Evolutionary conservation across 1,140 invertebrate species (phyloP).

Genomic region (Adelges cooleyi): DNA sequence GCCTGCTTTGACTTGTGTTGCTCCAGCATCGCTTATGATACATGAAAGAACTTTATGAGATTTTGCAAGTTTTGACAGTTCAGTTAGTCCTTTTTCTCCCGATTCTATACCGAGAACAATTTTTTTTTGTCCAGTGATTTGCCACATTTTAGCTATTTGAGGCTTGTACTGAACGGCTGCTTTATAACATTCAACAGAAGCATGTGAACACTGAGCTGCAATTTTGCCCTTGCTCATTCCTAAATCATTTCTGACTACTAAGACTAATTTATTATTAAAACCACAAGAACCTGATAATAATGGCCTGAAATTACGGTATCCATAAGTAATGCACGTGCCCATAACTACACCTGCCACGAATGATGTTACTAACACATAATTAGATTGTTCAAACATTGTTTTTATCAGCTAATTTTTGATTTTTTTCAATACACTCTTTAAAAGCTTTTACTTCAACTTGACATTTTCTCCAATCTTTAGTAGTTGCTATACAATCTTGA

Average conservation of each 20-base stretch:
- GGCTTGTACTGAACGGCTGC: conserved; percentile 50
- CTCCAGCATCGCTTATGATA: conserved; percentile 74
- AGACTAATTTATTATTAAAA: conserved; percentile 53
- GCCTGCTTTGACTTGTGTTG: conserved; percentile 76
- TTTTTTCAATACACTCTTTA: conserved; percentile 57
- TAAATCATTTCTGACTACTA: conserved; percentile 78
- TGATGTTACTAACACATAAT: background rate
- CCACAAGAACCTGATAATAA: background rate
- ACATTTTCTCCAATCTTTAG: conserved; percentile 81
- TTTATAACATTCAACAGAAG: conserved; percentile 67
- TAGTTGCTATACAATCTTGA: conserved; percentile 77
- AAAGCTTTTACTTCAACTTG: conserved; percentile 69
- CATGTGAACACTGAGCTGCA: conserved; percentile 85
- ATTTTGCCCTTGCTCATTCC: conserved; percentile 93
- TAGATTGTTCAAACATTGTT: background rate
- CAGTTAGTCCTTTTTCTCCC: conserved; percentile 49
- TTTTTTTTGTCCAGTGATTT: conserved; percentile 66
- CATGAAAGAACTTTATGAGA: conserved; percentile 54
- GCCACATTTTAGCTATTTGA: conserved; percentile 58
- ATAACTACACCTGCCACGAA: conserved; percentile 20
- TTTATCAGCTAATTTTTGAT: conserved; percentile 36
- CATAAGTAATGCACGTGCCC: background rate
- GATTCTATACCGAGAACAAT: conserved; percentile 56
- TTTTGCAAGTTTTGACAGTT: conserved; percentile 55
- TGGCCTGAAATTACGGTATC: background rate